Conservation (phyloP, 2,797 vertebrate genomes). For the Hydrocynus forskahlii region DNA sequence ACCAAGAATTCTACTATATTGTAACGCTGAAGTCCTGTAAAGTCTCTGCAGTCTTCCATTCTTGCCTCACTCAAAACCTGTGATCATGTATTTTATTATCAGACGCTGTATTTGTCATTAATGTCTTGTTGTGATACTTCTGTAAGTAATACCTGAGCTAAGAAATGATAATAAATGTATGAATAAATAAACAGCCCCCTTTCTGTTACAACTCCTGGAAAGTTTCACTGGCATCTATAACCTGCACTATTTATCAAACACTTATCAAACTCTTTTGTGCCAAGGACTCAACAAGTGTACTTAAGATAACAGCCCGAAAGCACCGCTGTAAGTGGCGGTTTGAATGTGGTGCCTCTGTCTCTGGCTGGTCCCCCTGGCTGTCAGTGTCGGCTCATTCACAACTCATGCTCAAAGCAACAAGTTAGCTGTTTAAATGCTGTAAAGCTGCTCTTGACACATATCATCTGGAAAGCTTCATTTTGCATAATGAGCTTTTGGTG, state of each 20-base stretch:
- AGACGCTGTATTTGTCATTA: background rate
- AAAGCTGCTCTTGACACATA: background rate
- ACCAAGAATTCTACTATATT: too few species aligned
- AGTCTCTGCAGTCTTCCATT: too few species aligned
- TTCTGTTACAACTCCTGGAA: too few species aligned
- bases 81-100: too few species aligned
- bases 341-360: background rate
- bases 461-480: background rate
- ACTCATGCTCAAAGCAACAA: background rate
- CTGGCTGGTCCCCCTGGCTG: too few species aligned
- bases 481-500: constrained; percentile 1
- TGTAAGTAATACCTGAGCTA: too few species aligned
- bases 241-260: background rate
- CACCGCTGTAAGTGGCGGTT: too few species aligned
- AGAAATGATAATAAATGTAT: too few species aligned
- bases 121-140: background rate
- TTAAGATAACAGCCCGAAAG: background rate
- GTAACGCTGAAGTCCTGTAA: background rate
- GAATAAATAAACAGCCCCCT: too few species aligned
- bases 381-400: background rate
- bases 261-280: background rate
- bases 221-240: background rate
- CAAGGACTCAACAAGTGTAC: background rate
- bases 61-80: too few species aligned
- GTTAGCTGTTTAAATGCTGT: background rate